phyloP scores from a whole-genome alignment of 2,797 vertebrate genomes.

The Tenualosa ilisha region DNA sequence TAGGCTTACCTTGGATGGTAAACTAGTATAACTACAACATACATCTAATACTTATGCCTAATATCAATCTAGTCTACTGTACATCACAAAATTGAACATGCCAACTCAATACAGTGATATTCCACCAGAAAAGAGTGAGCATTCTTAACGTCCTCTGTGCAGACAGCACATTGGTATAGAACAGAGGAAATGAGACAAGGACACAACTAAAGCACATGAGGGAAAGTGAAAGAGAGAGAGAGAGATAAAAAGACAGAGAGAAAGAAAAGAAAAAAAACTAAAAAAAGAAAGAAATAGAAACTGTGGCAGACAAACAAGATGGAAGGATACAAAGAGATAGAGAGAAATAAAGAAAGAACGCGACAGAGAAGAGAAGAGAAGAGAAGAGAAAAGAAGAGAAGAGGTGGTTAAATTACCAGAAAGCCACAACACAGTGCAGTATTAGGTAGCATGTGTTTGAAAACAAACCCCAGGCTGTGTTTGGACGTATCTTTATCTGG shows the following conservation, averaged over 20 bases:
- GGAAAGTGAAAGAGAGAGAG: background rate
- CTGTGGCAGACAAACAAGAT: background rate
- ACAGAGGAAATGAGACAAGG: no score
- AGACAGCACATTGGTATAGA: no score
- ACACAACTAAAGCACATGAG: no score
- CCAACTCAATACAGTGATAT: no score
- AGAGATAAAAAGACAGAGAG: background rate
- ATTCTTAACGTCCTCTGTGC: no score
- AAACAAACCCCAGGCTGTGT: slow-evolving; percentile 5
- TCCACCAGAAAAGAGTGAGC: no score
- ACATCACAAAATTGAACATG: no score
- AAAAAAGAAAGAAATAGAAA: no score
- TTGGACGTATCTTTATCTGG: background rate
- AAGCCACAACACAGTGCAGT: background rate
- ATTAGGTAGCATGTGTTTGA: background rate
- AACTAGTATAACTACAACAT: no score
- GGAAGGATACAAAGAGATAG: background rate
- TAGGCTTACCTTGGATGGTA: no score
- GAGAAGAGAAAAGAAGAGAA: background rate
- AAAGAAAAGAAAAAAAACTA: background rate
- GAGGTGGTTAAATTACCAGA: background rate
- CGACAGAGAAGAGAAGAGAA: background rate
- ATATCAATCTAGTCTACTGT: no score
- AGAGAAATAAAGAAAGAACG: background rate
- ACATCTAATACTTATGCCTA: no score